Base-by-base conservation (phyloP, 2,113 vertebrate genomes). In the Lanius ludovicianus region DNA sequence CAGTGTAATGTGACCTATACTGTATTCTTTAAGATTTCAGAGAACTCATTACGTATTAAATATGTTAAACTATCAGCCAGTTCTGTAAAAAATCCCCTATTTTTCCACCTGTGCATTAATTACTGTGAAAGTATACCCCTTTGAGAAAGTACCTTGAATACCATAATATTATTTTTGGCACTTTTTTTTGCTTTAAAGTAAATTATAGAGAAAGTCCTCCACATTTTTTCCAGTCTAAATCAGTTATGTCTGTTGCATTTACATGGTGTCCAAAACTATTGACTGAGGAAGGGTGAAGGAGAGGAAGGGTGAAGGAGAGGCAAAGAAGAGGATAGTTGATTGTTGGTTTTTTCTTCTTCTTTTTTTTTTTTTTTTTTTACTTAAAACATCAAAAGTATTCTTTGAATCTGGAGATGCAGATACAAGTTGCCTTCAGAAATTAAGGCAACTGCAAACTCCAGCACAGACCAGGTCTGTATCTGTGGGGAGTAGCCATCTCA, bases 161-260 rank as follows among this genome's bases (percentile, higher is more conserved):
- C 88, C 76, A 39, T 21, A 84, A 19, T 68, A 87, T 76, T 87
- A 60, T 64, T 93, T 95, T 75, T 87, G 53, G 56, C 69, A 79
- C 31, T 71, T 93, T 42, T 39, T 95, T 96, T 91, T 93, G 42
- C 73, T 95, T 96, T 73, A 37, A 82, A 82, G 10, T 87, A 78
- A 81, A 82, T 75, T 71, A 65, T 13, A 83, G 78, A 77, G 49
- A 37, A 87, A 91, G 50, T 33, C 42, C 49, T 91, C 46, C 46
- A 37, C 46, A 73, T 53, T 39, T 92, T 90, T 89, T 84, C 39
- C 71, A 59, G 9, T 39, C 47, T 74, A 62, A 93, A 86, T 93
- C 64, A 75, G 76, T 50, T 30, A 37, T 20, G 37, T 75, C 44
- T 84, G 14, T 81, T 89, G n/a, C 67, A 83, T 42, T 88, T 89